Percentiles rank a stretch among this genome's conserved stretches.
Conservation (phyloP, 2,797 vertebrate genomes). For the Poeciliopsis turneri region DNA sequence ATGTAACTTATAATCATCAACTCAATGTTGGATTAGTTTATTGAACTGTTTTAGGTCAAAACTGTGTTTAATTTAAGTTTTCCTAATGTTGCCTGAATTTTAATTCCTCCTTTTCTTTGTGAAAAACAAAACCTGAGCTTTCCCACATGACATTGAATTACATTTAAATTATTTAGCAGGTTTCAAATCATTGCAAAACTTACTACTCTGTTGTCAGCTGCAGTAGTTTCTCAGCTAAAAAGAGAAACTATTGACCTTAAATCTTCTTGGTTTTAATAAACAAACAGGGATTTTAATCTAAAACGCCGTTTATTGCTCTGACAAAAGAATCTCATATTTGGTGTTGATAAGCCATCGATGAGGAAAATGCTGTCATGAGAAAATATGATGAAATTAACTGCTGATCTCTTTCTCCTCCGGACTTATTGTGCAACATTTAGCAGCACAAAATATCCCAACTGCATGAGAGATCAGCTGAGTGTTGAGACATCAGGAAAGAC, state of each 20-base stretch:
- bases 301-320: background rate
- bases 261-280: background rate
- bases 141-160: background rate
- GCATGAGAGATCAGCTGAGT: background rate
- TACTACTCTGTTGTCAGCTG: background rate
- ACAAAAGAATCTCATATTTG: background rate
- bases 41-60: background rate
- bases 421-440: constrained; percentile 1
- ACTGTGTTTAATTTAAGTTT: no score
- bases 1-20: background rate
- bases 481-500: background rate
- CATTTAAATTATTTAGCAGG: background rate
- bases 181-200: background rate
- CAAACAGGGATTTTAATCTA: background rate
- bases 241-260: background rate
- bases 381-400: background rate
- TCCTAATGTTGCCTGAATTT: background rate
- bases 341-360: background rate
- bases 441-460: constrained; percentile 1
- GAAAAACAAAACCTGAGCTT: background rate
- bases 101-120: background rate
- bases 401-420: background rate
- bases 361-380: background rate
- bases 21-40: background rate
- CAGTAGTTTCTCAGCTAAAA: background rate